phyloP scores from a whole-genome alignment of 2,113 vertebrate species.

The Pterocles orientalis region DNA sequence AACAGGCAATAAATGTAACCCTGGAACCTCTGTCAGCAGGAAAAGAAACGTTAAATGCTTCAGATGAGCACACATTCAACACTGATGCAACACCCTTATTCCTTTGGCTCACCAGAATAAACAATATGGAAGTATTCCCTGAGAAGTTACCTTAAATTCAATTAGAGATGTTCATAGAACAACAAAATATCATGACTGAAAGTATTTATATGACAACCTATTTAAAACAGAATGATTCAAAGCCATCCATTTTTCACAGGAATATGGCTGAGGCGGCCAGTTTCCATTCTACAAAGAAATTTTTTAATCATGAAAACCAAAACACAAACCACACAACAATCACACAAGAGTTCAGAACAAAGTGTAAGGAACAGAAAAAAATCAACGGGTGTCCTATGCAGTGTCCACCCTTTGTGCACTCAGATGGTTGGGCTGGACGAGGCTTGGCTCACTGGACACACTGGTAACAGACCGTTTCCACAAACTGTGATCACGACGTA shows the following conservation, averaged over 20 bases:
- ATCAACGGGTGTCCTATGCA: fast-evolving
- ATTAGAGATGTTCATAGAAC: conserved; percentile 55
- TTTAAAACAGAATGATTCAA: conserved; percentile 63
- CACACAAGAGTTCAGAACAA: not conserved
- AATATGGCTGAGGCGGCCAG: conserved; percentile 30
- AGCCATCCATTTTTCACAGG: conserved; percentile 57
- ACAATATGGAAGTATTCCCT: not conserved
- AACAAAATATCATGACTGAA: conserved; percentile 58
- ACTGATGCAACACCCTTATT: not conserved
- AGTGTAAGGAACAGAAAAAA: fast-evolving
- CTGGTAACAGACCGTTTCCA: not conserved
- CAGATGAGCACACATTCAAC: not conserved
- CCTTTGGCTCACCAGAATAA: conserved; percentile 26
- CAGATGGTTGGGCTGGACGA: not conserved
- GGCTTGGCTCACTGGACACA: not conserved
- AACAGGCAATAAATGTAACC: conserved; percentile 78
- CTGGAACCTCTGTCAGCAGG: conserved; percentile 58
- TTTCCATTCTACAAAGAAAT: not conserved
- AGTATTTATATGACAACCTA: conserved; percentile 54
- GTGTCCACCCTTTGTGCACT: not conserved
- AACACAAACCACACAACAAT: not conserved
- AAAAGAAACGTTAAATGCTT: conserved; percentile 5
- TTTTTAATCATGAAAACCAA: not conserved
- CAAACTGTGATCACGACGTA: not conserved
- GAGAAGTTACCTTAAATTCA: conserved; percentile 56